Evolutionary conservation across 2,888 invertebrate species (phyloP), one percentile per base, ranked within the genome.

Genomic region (Heteromurus nitidus): DNA sequence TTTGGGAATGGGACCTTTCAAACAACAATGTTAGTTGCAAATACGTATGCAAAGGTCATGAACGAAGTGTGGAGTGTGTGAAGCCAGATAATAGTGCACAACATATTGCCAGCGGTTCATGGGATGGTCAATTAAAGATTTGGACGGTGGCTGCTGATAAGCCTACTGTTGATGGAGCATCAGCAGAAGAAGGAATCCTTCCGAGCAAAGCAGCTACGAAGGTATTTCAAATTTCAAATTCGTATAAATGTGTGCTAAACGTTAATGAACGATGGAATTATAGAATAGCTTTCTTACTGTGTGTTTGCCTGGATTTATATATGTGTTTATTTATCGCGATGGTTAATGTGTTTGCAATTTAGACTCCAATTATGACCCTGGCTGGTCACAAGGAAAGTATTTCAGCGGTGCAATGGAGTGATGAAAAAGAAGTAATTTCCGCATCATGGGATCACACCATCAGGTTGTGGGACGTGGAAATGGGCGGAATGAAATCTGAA

Each of bases 391-490:
- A 94, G 83, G 99, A 99, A 90, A 95, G 94, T 16, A 93, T 99
- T 20, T 95, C 96, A 0, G 93, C 94, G 0, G 92, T 95, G 0
- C 92, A 93, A 73, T 99, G 98, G 98, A 92, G 94, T 87, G 94
- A 95, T 86, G 91, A 91, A 76, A 91, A 92, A 85, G 94, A 95
- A 84, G 90, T 98, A 1, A 91, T 95, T 9, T 96, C 97, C 0
- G 93, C 94, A 70, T 96, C 98, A 0, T 97, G 97, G 97, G 99
- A 99, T 90, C 98, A 99, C 89, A 95, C 97, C 0, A 91, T 99
- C 18, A 94, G 95, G 89, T 89, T 97, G 9, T 99, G 99, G 99
- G 98, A 99, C 89, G 92, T 95, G 58, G 95, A 95, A 88, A 90
- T 95, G 64, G 95, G 95, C 65, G 94, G 94, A 44, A 92, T 96